Base-by-base conservation (phyloP, 2,113 vertebrate species). In the Uria lomvia region DNA sequence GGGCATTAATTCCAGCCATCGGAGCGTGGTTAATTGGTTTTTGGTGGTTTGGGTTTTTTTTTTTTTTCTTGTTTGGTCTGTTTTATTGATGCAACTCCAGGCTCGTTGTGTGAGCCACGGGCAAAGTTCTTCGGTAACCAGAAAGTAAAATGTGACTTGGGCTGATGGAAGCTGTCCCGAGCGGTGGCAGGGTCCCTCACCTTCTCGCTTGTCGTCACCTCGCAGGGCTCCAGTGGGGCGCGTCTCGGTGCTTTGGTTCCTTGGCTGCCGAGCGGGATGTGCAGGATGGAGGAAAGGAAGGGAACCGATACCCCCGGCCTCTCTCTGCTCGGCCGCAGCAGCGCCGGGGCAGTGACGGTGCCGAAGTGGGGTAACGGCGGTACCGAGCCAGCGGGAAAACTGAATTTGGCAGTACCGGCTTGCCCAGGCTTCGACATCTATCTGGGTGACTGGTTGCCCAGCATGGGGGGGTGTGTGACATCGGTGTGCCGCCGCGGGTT, bases 381-480 rank as follows among this genome's bases (percentile, higher is more conserved):
- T 22, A 5, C 38, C 21, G 4, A 1, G 13, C 2, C n/a, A 8
- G 40, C 21, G 38, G n/a, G 2, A 3, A 12, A 78, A 6, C 5
- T 0, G 62, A 3, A 10, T 79, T 72, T n/a, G 0, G 0, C 10
- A 3, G 59, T 0, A 2, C 4, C 3, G 13, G 12, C 42, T 47
- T 26, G 65, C 5, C 14, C 29, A 19, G 71, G 36, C 32, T 1
- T 6, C 47, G 2, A 0, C 11, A 1, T 45, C 3, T 20, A 3
- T 30, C 59, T 19, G 78, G 40, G 52, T 4, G 21, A 15, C 42
- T 30, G 5, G 0, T 9, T 3, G 9, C 49, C 22, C 26, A 15
- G 8, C 3, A 1, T 40, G 40, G 40, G 40, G 40, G 40, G 40
- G 42, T 18, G 62, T 2, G 34, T 9, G 12, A 30, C 32, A 2